Evolutionary conservation across 2,113 vertebrate genomes (phyloP).

Genomic region (Cephalopholis sonnerati): DNA sequence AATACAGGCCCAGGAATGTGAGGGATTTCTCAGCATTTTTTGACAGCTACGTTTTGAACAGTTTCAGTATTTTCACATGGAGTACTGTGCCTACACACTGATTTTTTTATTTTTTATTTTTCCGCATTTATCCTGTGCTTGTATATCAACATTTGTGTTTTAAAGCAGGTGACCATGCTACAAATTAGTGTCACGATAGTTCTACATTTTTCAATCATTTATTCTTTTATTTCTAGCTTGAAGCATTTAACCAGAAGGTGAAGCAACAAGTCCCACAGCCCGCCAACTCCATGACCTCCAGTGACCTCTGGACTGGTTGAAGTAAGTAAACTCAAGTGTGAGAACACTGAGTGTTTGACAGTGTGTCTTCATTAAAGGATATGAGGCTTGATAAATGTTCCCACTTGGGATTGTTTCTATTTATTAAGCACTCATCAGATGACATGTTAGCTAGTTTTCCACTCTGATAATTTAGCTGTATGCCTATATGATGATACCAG

Average conservation of each 20-base stretch:
- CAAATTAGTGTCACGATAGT: neutral
- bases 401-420: neutral
- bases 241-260: constrained; percentile 66
- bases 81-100: neutral
- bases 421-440: neutral
- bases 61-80: neutral
- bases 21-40: neutral
- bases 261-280: constrained; percentile 25
- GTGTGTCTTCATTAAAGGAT: neutral
- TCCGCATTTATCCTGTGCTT: neutral
- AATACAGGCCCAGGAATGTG: neutral
- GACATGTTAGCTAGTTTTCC: neutral
- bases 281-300: neutral
- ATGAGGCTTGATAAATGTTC: neutral
- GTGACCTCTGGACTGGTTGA: neutral
- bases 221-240: constrained; percentile 56
- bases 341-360: neutral
- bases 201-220: neutral
- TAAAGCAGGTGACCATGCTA: neutral
- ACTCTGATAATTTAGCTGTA: neutral
- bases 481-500: neutral
- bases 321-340: constrained; percentile 35
- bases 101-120: no score
- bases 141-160: neutral
- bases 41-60: no score